Conservation (phyloP, 2,797 vertebrate species). For the Anguilla obscura region DNA sequence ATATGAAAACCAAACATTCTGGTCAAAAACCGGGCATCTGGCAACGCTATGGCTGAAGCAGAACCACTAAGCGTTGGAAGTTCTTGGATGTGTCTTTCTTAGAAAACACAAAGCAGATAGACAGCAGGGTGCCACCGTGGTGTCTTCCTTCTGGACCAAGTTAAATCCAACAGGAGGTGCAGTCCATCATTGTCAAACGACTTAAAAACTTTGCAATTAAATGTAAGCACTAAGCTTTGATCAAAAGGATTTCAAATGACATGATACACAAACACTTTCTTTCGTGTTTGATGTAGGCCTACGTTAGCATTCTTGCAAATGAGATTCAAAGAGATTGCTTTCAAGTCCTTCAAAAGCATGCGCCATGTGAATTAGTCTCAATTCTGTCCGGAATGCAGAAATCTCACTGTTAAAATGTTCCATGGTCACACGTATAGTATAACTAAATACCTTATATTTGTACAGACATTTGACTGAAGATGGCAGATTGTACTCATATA, state of each 20-base stretch:
- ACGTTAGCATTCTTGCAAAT: slow-evolving; percentile 47
- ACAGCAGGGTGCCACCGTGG: not conserved
- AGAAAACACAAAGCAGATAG: not conserved
- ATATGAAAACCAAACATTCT: no score
- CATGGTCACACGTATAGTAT: slow-evolving; percentile 42
- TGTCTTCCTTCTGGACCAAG: not conserved
- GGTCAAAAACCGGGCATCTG: no score
- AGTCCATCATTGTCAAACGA: not conserved
- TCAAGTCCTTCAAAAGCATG: slow-evolving; percentile 66
- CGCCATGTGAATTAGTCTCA: slow-evolving; percentile 67
- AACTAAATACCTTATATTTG: not conserved
- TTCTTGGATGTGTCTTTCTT: not conserved
- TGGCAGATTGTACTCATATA: not conserved
- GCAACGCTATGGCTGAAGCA: no score
- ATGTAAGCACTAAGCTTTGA: not conserved
- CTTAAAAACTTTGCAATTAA: not conserved
- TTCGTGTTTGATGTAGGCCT: slow-evolving; percentile 58
- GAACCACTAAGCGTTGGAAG: no score
- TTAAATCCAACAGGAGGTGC: not conserved
- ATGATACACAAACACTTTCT: slow-evolving; percentile 55
- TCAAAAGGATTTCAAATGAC: slow-evolving; percentile 48
- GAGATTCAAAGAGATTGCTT: slow-evolving; percentile 58
- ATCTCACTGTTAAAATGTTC: slow-evolving; percentile 64
- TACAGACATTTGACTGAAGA: not conserved
- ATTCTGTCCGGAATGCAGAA: slow-evolving; percentile 61